Percentiles rank a stretch among this genome's conserved stretches.
Conservation (phyloP, 2,888 invertebrate species). For the Mellilla xanthometata region DNA sequence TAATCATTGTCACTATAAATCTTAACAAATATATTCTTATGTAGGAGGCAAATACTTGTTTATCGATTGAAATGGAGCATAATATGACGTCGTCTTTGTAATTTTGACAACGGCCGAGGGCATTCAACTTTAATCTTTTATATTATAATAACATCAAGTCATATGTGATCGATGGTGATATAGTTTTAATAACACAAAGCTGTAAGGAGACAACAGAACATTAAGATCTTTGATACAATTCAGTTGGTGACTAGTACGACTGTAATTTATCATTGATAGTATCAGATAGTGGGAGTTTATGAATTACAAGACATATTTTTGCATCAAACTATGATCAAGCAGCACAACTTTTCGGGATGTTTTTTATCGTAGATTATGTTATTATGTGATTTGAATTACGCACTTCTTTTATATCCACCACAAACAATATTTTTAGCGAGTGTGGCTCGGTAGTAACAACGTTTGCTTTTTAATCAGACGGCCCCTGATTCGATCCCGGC, state of each 20-base stretch:
- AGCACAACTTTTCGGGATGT: too few species aligned
- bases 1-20: not conserved
- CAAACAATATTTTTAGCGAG: too few species aligned
- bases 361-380: too few species aligned
- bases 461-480: too few species aligned
- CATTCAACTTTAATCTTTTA: conserved; percentile 44
- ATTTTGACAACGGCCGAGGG: conserved; percentile 35
- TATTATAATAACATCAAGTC: conserved; percentile 29
- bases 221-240: conserved; percentile 38
- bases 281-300: conserved; percentile 25
- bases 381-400: too few species aligned
- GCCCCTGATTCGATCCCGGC: too few species aligned
- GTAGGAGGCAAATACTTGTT: conserved; percentile 34
- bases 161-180: conserved; percentile 43
- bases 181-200: conserved; percentile 26
- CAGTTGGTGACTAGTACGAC: conserved; percentile 25
- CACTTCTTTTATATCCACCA: too few species aligned
- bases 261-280: conserved; percentile 28
- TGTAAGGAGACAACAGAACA: conserved; percentile 32
- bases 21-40: not conserved
- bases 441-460: too few species aligned
- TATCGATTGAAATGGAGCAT: conserved; percentile 38
- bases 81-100: conserved; percentile 39
- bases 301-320: conserved; percentile 7
- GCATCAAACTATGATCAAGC: too few species aligned